A percentile compares a stretch with the other conserved stretches of the same genome.
Conservation (phyloP, 2,797 vertebrate species). For the Nasua narica region DNA sequence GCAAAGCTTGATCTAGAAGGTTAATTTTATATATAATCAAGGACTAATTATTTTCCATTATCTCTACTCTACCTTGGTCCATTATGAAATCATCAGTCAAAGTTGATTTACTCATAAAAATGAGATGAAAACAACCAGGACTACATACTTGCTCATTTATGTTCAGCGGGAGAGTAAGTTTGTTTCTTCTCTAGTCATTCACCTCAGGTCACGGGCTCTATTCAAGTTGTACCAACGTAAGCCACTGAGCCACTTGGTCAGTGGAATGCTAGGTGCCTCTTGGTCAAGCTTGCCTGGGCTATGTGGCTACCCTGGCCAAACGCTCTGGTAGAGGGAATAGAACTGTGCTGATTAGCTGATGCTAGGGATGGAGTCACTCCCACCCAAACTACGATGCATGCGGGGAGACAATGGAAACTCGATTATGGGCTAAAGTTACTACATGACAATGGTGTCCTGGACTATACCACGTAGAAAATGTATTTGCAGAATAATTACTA, state of each 20-base stretch:
- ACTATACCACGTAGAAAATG: neutral
- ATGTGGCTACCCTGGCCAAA: neutral
- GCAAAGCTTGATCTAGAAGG: neutral
- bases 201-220: neutral
- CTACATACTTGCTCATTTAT: neutral
- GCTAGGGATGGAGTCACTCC: neutral
- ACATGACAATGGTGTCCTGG: neutral
- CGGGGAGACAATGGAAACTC: neutral
- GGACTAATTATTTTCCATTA: neutral
- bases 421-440: neutral
- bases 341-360: neutral
- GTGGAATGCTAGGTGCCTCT: neutral
- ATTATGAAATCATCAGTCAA: neutral
- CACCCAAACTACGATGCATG: neutral
- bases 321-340: neutral
- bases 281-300: neutral
- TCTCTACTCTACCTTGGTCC: neutral
- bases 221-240: neutral
- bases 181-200: neutral
- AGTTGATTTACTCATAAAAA: slow-evolving; percentile 9
- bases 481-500: neutral
- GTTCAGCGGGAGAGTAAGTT: neutral
- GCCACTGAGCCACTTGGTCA: neutral
- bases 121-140: neutral
- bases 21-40: slow-evolving; percentile 20